These are phyloP conservation scores for Pseudolaguvia tuberculata DNA, from an alignment of 2,113 vertebrate genomes.

Conservation along the genomic window DNA sequence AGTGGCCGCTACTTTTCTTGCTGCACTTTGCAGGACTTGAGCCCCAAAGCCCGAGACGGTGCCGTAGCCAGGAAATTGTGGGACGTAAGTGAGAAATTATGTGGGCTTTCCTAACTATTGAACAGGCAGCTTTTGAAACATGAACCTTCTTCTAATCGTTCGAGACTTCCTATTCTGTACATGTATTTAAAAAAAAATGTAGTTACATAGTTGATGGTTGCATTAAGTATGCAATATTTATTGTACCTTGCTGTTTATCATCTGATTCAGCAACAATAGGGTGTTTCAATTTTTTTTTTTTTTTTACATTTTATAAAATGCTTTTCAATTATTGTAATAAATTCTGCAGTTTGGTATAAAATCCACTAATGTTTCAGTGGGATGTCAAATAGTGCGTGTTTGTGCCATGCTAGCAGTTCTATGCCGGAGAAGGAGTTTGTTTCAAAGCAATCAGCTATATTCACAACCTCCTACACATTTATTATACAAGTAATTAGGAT, in stretches of 20 bases:
- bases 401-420: not conserved
- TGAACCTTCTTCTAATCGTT: conserved; percentile 7
- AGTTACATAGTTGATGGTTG: not conserved
- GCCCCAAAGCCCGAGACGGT: conserved; percentile 50
- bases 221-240: not conserved
- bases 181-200: not conserved
- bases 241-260: not conserved
- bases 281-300: not conserved
- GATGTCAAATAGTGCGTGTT: not conserved
- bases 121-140: not conserved
- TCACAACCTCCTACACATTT: not conserved
- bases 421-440: not conserved
- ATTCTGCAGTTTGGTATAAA: conserved; percentile 12
- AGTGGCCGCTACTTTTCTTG: conserved; percentile 64
- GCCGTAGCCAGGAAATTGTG: conserved; percentile 56
- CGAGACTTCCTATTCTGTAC: not conserved
- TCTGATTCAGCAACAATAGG: not conserved
- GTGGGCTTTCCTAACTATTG: conserved; percentile 47
- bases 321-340: conserved; percentile 36
- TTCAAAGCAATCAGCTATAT: not conserved
- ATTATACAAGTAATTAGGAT: too few relatives aligned
- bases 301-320: conserved; percentile 6
- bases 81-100: conserved; percentile 63
- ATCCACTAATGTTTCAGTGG: not conserved
- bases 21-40: conserved; percentile 53